These are phyloP conservation scores for Macrostomum cliftonense DNA, from an alignment of 2,888 invertebrate genomes.

Conservation along the genomic window DNA sequence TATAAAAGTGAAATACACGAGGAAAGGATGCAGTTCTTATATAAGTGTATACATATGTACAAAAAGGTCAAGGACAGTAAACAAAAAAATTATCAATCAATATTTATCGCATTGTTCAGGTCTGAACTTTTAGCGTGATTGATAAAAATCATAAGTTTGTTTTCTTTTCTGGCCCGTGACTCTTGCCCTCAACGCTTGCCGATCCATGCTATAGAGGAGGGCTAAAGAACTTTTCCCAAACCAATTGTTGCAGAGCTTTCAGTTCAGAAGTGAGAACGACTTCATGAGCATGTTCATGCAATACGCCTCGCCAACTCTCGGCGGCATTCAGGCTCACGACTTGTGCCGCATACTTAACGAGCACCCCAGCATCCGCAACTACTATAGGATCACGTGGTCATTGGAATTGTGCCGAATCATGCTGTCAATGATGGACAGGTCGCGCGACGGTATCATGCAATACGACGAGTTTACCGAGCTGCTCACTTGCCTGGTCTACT, in stretches of 20 bases:
- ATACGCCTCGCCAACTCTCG: background rate
- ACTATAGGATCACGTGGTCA: constrained; percentile 11
- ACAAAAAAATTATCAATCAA: too few species aligned
- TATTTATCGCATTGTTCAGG: too few species aligned
- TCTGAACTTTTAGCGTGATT: too few species aligned
- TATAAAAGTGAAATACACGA: too few species aligned
- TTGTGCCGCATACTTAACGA: constrained; percentile 5
- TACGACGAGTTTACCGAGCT: constrained; percentile 27
- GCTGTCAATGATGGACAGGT: constrained; percentile 27
- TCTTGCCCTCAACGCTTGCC: too few species aligned
- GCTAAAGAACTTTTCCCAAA: too few species aligned
- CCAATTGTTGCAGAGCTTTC: constrained; percentile 2
- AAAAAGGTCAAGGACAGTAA: too few species aligned
- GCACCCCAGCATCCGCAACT: constrained; percentile 1
- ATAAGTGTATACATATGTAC: too few species aligned
- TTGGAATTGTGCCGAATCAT: constrained; percentile 18
- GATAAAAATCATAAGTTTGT: too few species aligned
- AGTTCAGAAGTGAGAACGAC: background rate
- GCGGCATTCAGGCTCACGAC: constrained; percentile 5
- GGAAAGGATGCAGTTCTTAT: too few species aligned
- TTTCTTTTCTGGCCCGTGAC: too few species aligned
- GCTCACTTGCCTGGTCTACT: constrained; percentile 26
- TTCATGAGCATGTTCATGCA: background rate
- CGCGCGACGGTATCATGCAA: constrained; percentile 30
- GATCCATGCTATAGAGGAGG: too few species aligned